Percentiles rank a stretch among this genome's conserved stretches.
Conservation (phyloP, 2,113 vertebrate genomes). For the Peromyscus leucopus region DNA sequence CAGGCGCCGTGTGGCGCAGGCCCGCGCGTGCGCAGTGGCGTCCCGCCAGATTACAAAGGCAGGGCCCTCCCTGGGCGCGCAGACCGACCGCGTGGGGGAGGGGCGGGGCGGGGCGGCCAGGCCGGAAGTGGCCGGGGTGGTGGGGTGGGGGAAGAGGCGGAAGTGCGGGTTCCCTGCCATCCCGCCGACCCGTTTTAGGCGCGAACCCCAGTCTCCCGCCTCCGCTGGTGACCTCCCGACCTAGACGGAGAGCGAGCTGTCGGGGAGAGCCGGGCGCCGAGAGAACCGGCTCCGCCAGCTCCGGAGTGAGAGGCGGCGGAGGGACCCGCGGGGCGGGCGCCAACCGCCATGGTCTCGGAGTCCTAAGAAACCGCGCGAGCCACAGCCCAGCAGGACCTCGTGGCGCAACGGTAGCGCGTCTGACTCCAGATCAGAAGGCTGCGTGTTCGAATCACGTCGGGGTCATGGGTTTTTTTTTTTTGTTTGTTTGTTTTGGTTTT, state of each 20-base stretch:
- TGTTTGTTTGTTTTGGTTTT: fast-evolving
- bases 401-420: conserved; percentile 91
- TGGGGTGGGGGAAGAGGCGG: neutral
- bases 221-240: fast-evolving
- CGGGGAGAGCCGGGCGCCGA: fast-evolving
- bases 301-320: fast-evolving
- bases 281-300: fast-evolving
- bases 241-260: fast-evolving
- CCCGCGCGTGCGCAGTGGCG: conserved; percentile 44
- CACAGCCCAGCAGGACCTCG: conserved; percentile 79
- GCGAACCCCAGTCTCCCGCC: fast-evolving
- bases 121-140: neutral
- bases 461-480: neutral
- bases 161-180: neutral
- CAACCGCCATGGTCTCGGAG: fast-evolving
- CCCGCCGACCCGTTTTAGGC: fast-evolving
- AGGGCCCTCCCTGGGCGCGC: neutral
- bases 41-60: neutral
- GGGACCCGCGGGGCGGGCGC: fast-evolving
- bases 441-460: conserved; percentile 91
- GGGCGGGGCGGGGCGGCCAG: neutral
- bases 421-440: conserved; percentile 91
- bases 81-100: neutral
- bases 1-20: neutral
- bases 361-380: fast-evolving